Percentiles rank a stretch among this genome's conserved stretches.
Conservation (phyloP, 1,140 invertebrate genomes). For the Drosophila truncata region DNA sequence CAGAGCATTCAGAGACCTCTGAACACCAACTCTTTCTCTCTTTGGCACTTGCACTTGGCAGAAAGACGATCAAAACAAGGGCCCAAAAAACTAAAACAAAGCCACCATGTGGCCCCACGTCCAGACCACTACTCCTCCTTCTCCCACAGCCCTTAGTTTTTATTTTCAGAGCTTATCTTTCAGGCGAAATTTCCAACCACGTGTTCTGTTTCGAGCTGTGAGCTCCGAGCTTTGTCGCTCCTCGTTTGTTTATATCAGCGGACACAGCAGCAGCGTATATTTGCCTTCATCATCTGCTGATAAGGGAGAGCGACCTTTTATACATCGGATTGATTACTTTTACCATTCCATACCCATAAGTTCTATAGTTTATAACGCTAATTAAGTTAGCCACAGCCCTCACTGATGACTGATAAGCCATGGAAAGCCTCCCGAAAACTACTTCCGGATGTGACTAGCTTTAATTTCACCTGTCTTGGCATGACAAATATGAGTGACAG, state of each 20-base stretch:
- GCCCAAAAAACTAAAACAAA: slow-evolving; percentile 34
- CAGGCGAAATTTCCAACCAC: slow-evolving; percentile 41
- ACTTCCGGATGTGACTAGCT: not conserved
- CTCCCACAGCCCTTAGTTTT: not conserved
- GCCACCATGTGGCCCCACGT: slow-evolving; percentile 25
- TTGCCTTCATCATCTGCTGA: slow-evolving; percentile 37
- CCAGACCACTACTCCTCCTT: not conserved
- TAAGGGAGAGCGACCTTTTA: slow-evolving; percentile 51
- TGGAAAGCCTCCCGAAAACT: not conserved
- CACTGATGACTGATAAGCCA: slow-evolving; percentile 19
- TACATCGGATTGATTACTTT: slow-evolving; percentile 51
- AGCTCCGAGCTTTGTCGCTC: slow-evolving; percentile 16
- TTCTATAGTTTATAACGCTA: slow-evolving; percentile 41
- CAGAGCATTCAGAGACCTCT: not conserved
- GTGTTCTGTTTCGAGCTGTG: slow-evolving; percentile 41
- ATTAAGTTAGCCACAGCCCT: slow-evolving; percentile 43
- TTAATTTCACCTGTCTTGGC: slow-evolving; percentile 40
- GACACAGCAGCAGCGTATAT: slow-evolving; percentile 9
- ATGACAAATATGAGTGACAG: slow-evolving; percentile 26
- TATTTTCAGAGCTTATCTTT: slow-evolving; percentile 19
- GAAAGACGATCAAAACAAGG: slow-evolving; percentile 54
- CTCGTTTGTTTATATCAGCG: slow-evolving; percentile 49
- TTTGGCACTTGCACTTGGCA: slow-evolving; percentile 15
- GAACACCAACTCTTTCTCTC: slow-evolving; percentile 6
- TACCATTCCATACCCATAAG: slow-evolving; percentile 6